These are phyloP conservation scores for Oxyruncus cristatus DNA, from an alignment of 2,113 vertebrate genomes.

Conservation along the genomic window DNA sequence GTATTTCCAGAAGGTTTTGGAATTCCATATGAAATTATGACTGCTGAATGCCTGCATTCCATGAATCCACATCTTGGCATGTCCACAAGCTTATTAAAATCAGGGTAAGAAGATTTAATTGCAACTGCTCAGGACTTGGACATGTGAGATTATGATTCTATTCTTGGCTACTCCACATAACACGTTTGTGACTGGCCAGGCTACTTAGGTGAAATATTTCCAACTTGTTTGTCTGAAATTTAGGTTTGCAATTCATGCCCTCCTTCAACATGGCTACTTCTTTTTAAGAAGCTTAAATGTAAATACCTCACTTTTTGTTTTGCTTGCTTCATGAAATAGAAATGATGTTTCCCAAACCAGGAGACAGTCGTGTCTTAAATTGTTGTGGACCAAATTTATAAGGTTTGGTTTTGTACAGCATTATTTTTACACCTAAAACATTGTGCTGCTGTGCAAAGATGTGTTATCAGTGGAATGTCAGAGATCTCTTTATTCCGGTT, in stretches of 20 bases:
- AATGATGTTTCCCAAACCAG: background rate
- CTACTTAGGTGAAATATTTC: background rate
- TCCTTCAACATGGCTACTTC: background rate
- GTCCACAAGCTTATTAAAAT: conserved; percentile 21
- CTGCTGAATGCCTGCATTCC: background rate
- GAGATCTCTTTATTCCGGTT: background rate
- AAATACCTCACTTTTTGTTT: background rate
- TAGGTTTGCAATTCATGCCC: background rate
- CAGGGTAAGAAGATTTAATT: conserved; percentile 50
- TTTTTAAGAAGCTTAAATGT: background rate
- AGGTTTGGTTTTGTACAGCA: background rate
- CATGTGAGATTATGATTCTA: conserved; percentile 50
- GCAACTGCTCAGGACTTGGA: background rate
- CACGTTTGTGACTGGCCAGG: background rate
- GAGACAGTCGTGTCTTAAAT: background rate
- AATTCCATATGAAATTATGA: background rate
- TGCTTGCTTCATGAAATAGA: background rate
- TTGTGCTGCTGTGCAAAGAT: background rate
- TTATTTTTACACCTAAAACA: background rate
- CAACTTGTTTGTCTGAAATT: background rate
- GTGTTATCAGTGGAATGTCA: background rate
- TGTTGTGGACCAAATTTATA: background rate
- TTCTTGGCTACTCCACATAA: background rate
- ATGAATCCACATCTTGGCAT: background rate
- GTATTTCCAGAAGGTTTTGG: background rate